Evolutionary conservation across 2,113 vertebrate genomes (phyloP), one percentile per base, ranked within the genome.

Genomic region (Trogon surrucura): DNA sequence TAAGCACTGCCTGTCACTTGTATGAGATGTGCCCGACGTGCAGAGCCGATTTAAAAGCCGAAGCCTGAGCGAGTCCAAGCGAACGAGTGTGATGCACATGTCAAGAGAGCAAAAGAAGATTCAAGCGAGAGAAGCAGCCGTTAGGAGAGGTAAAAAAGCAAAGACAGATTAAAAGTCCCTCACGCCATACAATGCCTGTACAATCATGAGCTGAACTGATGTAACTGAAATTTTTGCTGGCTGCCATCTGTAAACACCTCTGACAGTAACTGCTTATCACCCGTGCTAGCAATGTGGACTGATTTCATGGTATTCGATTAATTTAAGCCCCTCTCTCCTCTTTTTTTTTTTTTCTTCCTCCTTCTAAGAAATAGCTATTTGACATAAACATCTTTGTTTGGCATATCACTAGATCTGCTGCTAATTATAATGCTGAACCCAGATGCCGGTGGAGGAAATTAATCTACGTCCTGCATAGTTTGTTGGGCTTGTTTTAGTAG

Each of bases 401-500:
- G 83, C 91, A 56, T 96, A 96, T 97, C 94, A 79, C 91, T 86
- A 87, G 94, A 96, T 97, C 96, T 97, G 96, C 88, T 95, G 96
- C 88, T 96, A 97, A 97, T 97, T 97, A 97, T 94, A 91, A 94
- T 93, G 96, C 89, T 93, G 92, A 96, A 96, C 95, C 96, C 96
- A 97, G 96, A 96, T 96, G 96, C 96, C 80, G 70, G 73, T 89
- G 80, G 92, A 96, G 96, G 96, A 97, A 97, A 97, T 97, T 93
- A 96, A 96, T 95, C 96, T 96, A 92, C 26, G 88, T 95, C 95
- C 96, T 97, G 92, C 13, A 47, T 91, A 96, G 96, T 94, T 97
- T 77, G 92, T 96, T 94, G 62, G 86, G 84, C 91, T 95, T 96
- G 95, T 95, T 96, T 96, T 92, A 94, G 88, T 96, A 83, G 82